Base-by-base conservation (phyloP, 2,113 vertebrate species). In the Telmatochromis sp. region DNA sequence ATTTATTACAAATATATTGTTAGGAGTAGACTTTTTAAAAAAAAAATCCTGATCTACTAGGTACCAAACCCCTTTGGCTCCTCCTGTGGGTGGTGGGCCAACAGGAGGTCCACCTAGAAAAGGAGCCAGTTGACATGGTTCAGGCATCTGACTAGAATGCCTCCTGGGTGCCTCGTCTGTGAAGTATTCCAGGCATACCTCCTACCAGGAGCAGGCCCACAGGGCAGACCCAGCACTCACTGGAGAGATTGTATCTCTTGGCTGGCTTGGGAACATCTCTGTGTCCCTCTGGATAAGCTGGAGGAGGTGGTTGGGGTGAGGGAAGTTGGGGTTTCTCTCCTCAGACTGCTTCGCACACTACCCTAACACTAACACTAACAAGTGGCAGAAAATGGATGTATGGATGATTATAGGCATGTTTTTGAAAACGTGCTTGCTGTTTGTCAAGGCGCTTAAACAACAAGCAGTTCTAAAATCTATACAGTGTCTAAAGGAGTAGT, bases 1-100 rank as follows among this genome's bases (percentile, higher is more conserved):
- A 2, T 42, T 45, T 17, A 73, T 45, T 45, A 73, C 5, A 73
- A 45, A 73, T 73, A 28, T 28, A 68, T 37, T 68, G 60, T 68
- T 37, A 37, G 6, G 11, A 68, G 4, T 21, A 65, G 19, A 13
- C 19, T 5, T 23, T 23, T 8, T 0, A n/a, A n/a, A 9, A 58
- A 58, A 1, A 0, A 4, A 31, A 1, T 60, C 1, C 28, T 35
- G 0, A 35, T 63, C 31, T 63, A 63, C 31, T 2, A 12, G 4
- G 60, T 37, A 65, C 33, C 19, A 0, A 37, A 65, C 10, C 60
- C 33, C 19, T 65, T 0, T 37, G 10, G 60, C 33, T 1, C 19
- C 33, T 21, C 60, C 33, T 65, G 10, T 21, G 60, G 10, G 60
- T 65, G 31, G 10, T 65, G 33, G 60, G 10, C 33, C 60, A 37